Percentiles rank a stretch among this genome's conserved stretches.
Conservation (phyloP, 2,113 vertebrate genomes). For the Suncus etruscus region DNA sequence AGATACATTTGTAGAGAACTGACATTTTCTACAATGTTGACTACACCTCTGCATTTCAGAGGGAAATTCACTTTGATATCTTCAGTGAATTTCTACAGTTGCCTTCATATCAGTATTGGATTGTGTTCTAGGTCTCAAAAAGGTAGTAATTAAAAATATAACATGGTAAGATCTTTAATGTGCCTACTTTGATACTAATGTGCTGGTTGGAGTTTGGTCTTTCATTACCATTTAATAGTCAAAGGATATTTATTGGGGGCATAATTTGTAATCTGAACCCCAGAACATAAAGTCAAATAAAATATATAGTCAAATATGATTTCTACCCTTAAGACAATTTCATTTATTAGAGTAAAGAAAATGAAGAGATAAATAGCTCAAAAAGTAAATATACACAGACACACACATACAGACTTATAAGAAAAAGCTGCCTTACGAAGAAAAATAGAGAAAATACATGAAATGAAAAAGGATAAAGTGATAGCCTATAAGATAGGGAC, state of each 20-base stretch:
- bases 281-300: not conserved
- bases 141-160: constrained; percentile 3
- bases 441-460: not conserved
- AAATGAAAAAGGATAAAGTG: too few species aligned
- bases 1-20: constrained; percentile 19
- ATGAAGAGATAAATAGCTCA: not conserved
- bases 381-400: not conserved
- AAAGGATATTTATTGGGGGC: not conserved
- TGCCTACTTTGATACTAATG: not conserved
- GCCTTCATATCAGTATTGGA: constrained; percentile 6
- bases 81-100: not conserved
- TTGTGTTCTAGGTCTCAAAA: not conserved
- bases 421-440: not conserved
- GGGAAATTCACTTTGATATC: not conserved
- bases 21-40: not conserved
- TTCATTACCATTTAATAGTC: not conserved
- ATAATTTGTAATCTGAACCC: not conserved
- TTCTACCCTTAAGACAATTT: not conserved
- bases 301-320: not conserved
- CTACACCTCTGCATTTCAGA: not conserved
- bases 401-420: not conserved
- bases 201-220: not conserved
- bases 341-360: constrained; percentile 11
- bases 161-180: not conserved
- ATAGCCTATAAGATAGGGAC: too few species aligned